Conservation (phyloP, 2,888 invertebrate genomes). For the Synergus japonicus region DNA sequence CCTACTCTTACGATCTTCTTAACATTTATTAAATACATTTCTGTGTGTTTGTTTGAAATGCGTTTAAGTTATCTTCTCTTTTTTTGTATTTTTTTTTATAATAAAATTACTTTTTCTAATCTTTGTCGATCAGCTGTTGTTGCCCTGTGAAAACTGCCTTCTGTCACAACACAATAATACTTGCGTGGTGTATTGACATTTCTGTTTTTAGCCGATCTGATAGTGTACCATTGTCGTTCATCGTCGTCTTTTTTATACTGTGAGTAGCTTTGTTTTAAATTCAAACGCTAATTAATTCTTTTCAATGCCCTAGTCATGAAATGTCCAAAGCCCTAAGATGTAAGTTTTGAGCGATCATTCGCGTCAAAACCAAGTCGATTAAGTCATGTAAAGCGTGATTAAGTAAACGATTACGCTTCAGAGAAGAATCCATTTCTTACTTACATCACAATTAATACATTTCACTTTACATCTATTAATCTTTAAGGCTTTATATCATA, state of each 20-base stretch:
- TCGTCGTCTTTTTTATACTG: constrained; percentile 42
- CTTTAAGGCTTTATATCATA: constrained; percentile 29
- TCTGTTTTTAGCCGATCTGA: constrained; percentile 69
- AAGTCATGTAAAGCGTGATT: constrained; percentile 14
- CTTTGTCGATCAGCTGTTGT: constrained; percentile 83
- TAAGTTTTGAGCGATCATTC: constrained; percentile 20
- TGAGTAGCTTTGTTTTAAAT: constrained; percentile 43
- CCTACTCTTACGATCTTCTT: constrained; percentile 55
- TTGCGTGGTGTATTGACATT: constrained; percentile 74
- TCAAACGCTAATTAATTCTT: constrained; percentile 53
- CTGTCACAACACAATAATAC: constrained; percentile 80
- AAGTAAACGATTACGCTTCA: constrained; percentile 34
- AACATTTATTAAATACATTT: constrained; percentile 61
- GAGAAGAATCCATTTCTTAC: constrained; percentile 44
- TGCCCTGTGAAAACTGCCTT: constrained; percentile 86
- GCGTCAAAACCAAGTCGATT: constrained; percentile 39
- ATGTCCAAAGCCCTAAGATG: constrained; percentile 49
- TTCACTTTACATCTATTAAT: constrained; percentile 28
- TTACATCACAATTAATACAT: constrained; percentile 39
- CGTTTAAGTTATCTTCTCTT: constrained; percentile 65
- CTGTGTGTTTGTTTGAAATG: constrained; percentile 66
- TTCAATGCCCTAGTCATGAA: constrained; percentile 49
- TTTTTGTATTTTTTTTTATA: constrained; percentile 80
- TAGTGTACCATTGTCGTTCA: constrained; percentile 54
- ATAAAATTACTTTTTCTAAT: constrained; percentile 80